Conservation (phyloP, 2,113 vertebrate species). For the Acanthochromis polyacanthus region DNA sequence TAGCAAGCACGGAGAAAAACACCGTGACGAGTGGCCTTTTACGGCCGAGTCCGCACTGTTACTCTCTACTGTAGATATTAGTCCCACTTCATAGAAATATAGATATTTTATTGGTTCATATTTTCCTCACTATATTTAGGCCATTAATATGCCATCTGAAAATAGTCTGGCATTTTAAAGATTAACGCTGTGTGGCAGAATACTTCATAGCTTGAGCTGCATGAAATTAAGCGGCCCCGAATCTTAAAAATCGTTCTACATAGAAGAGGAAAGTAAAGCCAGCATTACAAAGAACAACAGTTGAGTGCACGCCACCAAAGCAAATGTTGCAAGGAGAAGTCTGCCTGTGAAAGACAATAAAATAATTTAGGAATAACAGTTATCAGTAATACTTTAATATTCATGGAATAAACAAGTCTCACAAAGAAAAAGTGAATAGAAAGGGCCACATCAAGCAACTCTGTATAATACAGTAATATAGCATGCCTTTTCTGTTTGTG, state of each 20-base stretch:
- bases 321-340: not conserved
- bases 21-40: slow-evolving; percentile 30
- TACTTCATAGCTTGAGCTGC: slow-evolving; percentile 13
- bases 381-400: no score
- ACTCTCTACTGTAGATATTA: slow-evolving; percentile 7
- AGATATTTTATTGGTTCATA: slow-evolving; percentile 4
- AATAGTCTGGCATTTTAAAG: slow-evolving; percentile 57
- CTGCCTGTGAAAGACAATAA: no score
- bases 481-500: no score
- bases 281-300: slow-evolving; percentile 1
- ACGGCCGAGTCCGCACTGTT: slow-evolving; percentile 23
- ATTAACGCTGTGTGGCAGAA: slow-evolving; percentile 50
- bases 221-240: slow-evolving; percentile 29
- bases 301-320: not conserved
- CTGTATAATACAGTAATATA: no score
- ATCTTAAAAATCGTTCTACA: slow-evolving; percentile 3
- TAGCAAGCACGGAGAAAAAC: slow-evolving; percentile 21
- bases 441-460: no score
- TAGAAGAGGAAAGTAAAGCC: not conserved
- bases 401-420: no score
- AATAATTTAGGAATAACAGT: no score
- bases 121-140: slow-evolving; percentile 24
- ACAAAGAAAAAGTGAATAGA: no score
- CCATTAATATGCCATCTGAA: slow-evolving; percentile 10
- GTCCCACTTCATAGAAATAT: slow-evolving; percentile 18